Evolutionary conservation across 2,797 vertebrate species (phyloP).

Genomic region (Platyrinchus mystaceus): DNA sequence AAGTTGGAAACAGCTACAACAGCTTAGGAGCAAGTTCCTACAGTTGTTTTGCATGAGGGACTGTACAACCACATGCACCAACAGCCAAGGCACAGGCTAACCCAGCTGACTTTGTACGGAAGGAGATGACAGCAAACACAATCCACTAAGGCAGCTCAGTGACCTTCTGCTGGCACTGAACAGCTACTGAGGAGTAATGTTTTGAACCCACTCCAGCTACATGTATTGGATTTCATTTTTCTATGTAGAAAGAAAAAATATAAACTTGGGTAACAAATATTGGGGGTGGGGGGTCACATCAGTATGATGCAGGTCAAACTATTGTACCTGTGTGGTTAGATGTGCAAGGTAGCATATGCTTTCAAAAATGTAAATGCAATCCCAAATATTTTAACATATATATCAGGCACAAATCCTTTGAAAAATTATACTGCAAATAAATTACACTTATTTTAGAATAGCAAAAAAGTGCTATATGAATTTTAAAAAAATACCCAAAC

Average conservation of each 20-base stretch:
- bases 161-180: not conserved
- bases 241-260: not conserved
- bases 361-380: not conserved
- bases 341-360: not conserved
- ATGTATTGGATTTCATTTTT: not conserved
- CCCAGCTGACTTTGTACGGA: not conserved
- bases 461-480: not conserved
- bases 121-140: not conserved
- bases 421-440: not conserved
- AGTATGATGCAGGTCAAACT: not conserved
- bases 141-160: not conserved
- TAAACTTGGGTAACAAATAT: not conserved
- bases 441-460: not conserved
- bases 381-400: not conserved
- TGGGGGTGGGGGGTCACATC: not conserved
- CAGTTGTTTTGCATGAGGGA: not conserved
- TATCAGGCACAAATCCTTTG: not conserved
- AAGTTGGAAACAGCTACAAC: not conserved
- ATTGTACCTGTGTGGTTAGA: not conserved
- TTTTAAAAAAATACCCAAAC: not conserved
- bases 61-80: fast-evolving
- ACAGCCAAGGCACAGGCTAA: not conserved
- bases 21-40: not conserved
- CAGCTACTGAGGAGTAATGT: not conserved
- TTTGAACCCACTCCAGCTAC: not conserved